Conservation (phyloP, 2,113 vertebrate species). For the Dasyornis broadbenti region DNA sequence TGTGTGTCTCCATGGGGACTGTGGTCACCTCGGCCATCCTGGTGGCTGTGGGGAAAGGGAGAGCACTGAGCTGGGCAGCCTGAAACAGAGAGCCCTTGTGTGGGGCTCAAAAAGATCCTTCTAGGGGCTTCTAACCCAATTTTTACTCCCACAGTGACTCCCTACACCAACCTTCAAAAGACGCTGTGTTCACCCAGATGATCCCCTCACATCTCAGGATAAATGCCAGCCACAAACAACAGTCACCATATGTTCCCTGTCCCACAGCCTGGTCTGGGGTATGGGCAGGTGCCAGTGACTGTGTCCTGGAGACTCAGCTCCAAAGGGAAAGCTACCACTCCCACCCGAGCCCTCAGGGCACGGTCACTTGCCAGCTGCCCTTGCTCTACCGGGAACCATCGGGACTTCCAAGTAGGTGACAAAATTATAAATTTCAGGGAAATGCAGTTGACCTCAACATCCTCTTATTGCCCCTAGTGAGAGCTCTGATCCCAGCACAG, state of each 20-base stretch:
- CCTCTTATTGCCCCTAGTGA: not conserved
- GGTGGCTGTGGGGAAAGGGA: constrained; percentile 16
- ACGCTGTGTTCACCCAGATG: fast-evolving
- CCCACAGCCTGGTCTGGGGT: not conserved
- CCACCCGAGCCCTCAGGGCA: fast-evolving
- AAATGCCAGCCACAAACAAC: not conserved
- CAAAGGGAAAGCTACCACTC: fast-evolving
- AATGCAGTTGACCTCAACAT: not conserved
- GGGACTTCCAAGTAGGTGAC: not conserved
- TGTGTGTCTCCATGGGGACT: not conserved
- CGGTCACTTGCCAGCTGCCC: fast-evolving
- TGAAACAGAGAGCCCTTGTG: fast-evolving
- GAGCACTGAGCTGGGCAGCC: not conserved
- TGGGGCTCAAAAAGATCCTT: not conserved
- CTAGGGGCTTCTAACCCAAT: not conserved
- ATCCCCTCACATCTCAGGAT: not conserved
- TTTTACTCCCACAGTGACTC: not conserved
- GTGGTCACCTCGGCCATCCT: constrained; percentile 32
- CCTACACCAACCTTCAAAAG: not conserved
- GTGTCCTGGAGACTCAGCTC: fast-evolving
- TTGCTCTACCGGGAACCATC: not conserved
- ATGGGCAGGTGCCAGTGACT: fast-evolving
- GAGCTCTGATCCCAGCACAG: not conserved
- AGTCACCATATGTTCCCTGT: not conserved
- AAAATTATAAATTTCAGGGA: not conserved